phyloP scores from a whole-genome alignment of 2,113 vertebrate species.

The Oreochromis niloticus region DNA sequence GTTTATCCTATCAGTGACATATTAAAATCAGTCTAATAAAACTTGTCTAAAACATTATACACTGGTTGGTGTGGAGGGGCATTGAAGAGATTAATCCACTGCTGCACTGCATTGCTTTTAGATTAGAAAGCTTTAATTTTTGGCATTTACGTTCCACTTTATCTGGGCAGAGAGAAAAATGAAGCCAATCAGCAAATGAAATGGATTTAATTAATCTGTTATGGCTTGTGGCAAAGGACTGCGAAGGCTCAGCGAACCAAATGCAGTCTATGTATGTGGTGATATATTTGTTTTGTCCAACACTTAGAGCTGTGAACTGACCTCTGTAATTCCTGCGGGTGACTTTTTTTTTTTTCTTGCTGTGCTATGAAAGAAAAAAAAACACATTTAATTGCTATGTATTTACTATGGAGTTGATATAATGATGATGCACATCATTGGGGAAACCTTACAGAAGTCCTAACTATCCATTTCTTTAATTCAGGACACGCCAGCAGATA shows the following conservation, averaged over 20 bases:
- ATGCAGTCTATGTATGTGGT: not conserved
- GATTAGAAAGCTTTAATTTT: not conserved
- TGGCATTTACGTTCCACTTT: slow-evolving; percentile 9
- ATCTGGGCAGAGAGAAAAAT: not conserved
- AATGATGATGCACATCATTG: not conserved
- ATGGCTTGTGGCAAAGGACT: slow-evolving; percentile 22
- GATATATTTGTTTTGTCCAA: not conserved
- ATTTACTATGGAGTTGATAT: not conserved
- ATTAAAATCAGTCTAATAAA: not conserved
- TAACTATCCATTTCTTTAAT: not conserved
- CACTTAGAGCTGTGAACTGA: not conserved
- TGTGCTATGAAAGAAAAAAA: not conserved
- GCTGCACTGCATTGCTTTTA: not conserved
- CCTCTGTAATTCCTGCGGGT: not conserved
- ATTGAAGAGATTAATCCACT: not conserved
- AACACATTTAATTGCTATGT: not conserved
- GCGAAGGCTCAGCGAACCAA: not conserved
- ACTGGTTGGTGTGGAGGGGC: not conserved
- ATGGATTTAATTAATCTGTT: slow-evolving; percentile 30
- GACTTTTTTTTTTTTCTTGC: not conserved
- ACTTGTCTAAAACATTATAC: not conserved
- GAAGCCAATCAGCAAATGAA: slow-evolving; percentile 38
- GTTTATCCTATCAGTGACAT: not conserved
- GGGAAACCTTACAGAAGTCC: not conserved
- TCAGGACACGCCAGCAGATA: not conserved